Percentiles rank a stretch among this genome's conserved stretches.
phyloP scores from a whole-genome alignment of 2,888 invertebrate genomes.

The Nineta flava region DNA sequence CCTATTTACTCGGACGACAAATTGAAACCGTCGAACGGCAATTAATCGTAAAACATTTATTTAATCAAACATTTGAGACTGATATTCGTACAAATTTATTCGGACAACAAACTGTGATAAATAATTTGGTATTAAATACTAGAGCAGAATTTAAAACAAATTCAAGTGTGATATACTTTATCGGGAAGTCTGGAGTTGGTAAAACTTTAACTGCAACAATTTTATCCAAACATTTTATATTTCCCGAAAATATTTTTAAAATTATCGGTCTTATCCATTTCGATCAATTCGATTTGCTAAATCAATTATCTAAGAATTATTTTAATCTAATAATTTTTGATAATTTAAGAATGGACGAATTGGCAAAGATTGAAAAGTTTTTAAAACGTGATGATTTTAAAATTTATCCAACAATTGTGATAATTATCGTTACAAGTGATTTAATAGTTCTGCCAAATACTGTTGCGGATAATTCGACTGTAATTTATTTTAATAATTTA shows the following conservation, averaged over 20 bases:
- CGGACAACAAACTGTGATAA: background rate
- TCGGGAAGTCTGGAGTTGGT: background rate
- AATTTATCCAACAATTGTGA: background rate
- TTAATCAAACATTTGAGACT: background rate
- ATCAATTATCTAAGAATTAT: background rate
- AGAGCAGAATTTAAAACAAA: background rate
- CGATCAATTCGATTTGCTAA: background rate
- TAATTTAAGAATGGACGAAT: background rate
- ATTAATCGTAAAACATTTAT: background rate
- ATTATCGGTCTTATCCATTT: background rate
- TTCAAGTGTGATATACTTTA: background rate
- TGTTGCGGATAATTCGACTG: background rate
- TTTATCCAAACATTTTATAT: background rate
- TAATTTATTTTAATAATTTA: background rate
- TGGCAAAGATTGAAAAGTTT: background rate
- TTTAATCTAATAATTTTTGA: background rate
- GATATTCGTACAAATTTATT: background rate
- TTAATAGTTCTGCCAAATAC: background rate
- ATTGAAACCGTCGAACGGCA: background rate
- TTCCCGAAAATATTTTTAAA: background rate
- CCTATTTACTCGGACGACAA: no score
- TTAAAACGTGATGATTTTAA: background rate
- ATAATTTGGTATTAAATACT: background rate
- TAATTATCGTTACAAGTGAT: background rate
- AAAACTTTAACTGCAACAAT: background rate